Evolutionary conservation across 2,888 invertebrate species (phyloP), one percentile per base, ranked within the genome.

Genomic region (Thereva nobilitata): DNA sequence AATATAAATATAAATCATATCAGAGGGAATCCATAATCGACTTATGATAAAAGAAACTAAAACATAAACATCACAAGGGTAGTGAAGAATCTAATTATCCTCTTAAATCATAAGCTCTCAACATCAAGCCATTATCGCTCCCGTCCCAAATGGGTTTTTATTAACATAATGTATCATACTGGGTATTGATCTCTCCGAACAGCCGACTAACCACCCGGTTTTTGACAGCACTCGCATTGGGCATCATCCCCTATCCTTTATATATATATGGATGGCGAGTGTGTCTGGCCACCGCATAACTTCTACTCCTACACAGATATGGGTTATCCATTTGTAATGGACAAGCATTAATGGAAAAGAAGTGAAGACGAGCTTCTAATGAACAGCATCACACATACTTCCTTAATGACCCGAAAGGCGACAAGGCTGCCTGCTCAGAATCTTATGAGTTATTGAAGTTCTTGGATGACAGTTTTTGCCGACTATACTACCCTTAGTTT

Each of bases 111-210:
- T 54, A 55, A 57, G 55, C 67, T 56, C 50, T 57, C 53, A 63
- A 10, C 66, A 63, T 52, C 52, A 66, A 45, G 23, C 66, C 66
- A 66, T 66, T 66, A 66, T 66, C 66, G 52, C 66, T 52, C 52
- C 59, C 57, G 53, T 66, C 47, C 53, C 53, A 54, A 23, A 54
- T 45, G 61, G 64, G 23, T 61, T 69, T 69, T 69, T 69, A 69
- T 69, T 67, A 67, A 69, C 67, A 69, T 69, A 69, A 67, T 67
- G 66, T 67, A 67, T 69, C 69, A 59, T 67, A 53, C 47, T 40
- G 53, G 45, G 53, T 54, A 45, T 64, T 64, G 64, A 64, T 64
- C 53, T 61, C n/a, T 40, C n/a, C 49, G 50, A 35, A 41, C 34
- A 40, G 42, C 42, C 50, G 61, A 59, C 38, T 53, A 53, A 38